Evolutionary conservation across 2,797 vertebrate species (phyloP).

Genomic region (Sebastiscus albofasciatus): DNA sequence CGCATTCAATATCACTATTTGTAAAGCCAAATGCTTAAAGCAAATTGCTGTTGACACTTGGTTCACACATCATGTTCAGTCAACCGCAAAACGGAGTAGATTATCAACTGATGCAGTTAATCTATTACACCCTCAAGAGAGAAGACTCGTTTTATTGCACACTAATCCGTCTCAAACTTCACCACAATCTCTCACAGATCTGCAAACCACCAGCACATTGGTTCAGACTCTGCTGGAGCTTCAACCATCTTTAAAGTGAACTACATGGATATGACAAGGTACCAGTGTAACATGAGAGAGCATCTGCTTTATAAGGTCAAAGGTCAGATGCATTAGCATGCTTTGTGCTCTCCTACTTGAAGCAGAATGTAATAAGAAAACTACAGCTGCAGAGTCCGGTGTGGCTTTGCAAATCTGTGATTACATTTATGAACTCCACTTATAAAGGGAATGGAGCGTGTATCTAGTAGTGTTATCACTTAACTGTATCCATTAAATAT

Average conservation of each 20-base stretch:
- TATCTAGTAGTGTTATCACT: conserved; percentile 27
- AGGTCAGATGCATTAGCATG: not conserved
- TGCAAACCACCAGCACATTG: not conserved
- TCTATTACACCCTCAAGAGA: not conserved
- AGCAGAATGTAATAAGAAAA: not conserved
- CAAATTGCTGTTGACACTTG: not conserved
- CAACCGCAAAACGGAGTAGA: not conserved
- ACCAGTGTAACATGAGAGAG: not conserved
- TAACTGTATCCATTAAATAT: conserved; percentile 40
- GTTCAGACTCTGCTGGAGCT: not conserved
- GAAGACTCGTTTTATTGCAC: not conserved
- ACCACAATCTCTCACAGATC: not conserved
- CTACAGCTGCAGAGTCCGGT: not conserved
- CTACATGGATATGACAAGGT: not conserved
- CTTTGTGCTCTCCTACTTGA: not conserved
- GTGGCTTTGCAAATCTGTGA: conserved; percentile 22
- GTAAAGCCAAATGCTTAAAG: not conserved
- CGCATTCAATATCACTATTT: not conserved
- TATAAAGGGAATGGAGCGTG: conserved; percentile 30
- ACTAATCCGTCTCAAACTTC: not conserved
- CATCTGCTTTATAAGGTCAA: not conserved
- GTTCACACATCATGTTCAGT: not conserved
- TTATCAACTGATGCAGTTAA: not conserved
- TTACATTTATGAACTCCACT: conserved; percentile 24
- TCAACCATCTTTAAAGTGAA: not conserved